Evolutionary conservation across 2,113 vertebrate species (phyloP).

Genomic region (Andinoacara biseriatus): DNA sequence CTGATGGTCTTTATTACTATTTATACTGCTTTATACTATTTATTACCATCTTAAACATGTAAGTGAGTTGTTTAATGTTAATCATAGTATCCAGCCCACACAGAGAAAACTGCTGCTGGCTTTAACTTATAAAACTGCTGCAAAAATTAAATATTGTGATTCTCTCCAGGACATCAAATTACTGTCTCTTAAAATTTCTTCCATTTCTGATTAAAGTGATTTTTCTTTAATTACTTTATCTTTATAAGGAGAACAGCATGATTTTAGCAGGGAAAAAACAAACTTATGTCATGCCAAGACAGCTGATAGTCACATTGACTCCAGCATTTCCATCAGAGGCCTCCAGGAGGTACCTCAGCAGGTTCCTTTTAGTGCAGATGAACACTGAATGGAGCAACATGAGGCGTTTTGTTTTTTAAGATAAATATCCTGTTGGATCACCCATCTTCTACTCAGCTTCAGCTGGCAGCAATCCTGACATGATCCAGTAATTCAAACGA

Average conservation of each 20-base stretch:
- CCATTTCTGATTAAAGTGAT: not conserved
- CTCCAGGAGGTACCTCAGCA: not conserved
- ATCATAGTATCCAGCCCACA: not conserved
- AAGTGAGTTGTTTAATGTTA: not conserved
- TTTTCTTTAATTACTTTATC: not conserved
- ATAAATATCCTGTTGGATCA: not conserved
- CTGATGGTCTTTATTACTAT: conserved; percentile 9
- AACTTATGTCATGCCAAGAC: not conserved
- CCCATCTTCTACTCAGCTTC: not conserved
- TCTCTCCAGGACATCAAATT: not conserved
- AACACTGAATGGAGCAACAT: no score
- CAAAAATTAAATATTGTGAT: not conserved
- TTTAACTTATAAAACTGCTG: not conserved
- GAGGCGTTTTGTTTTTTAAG: no score
- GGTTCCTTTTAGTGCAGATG: no score
- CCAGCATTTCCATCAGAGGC: not conserved
- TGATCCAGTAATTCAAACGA: not conserved
- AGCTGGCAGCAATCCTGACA: not conserved
- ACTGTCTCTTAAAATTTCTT: not conserved
- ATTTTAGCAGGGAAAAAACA: not conserved
- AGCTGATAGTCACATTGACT: not conserved
- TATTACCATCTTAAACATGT: not conserved
- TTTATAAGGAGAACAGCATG: not conserved
- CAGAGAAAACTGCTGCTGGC: not conserved
- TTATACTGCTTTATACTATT: no score